Base-by-base conservation (phyloP, 2,797 vertebrate genomes). In the Characodon lateralis region DNA sequence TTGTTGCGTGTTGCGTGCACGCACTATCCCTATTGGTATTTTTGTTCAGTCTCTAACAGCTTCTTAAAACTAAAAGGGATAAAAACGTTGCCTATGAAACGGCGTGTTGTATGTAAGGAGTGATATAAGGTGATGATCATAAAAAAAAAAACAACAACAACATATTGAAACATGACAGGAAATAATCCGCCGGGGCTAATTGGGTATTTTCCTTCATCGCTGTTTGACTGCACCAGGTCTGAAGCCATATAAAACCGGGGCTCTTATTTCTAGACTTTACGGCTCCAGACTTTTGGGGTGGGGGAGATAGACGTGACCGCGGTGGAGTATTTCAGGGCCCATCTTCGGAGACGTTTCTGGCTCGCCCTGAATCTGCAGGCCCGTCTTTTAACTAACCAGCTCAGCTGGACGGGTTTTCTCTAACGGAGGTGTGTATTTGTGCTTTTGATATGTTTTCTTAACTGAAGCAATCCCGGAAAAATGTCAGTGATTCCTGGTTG, bases 251-350 rank as follows among this genome's bases (percentile, higher is more conserved):
- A 78, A 87, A 88, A 84, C 76, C 73, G 74, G 71, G 86, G 81
- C 81, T 85, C 80, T 85, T 73, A 78, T 86, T 90, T 88, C 83
- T 87, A 85, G 86, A 88, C 88, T 86, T 81, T 73, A 88, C 84
- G 90, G 79, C 87, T 88, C 87, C 89, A 82, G 80, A 80, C 86
- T 78, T 80, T 68, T 26, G 20, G 28, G 28, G 31, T 14, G 5
- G 26, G 78, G 79, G 72, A 87, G 81, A 81, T 82, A 68, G 58
- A 89, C 76, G 77, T 73, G 73, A 83, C 10, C 76, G 63, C 31
- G 77, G 71, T 77, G 83, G 74, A 83, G 76, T 84, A 81, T 86
- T 86, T 80, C 78, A 78, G 77, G 28, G 71, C 51, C 46, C 77
- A 83, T 81, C 73, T 79, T 84, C 79, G 70, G 55, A 80, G 73